Evolutionary conservation across 2,888 invertebrate species (phyloP).

Genomic region (Flexamia atlantica): DNA sequence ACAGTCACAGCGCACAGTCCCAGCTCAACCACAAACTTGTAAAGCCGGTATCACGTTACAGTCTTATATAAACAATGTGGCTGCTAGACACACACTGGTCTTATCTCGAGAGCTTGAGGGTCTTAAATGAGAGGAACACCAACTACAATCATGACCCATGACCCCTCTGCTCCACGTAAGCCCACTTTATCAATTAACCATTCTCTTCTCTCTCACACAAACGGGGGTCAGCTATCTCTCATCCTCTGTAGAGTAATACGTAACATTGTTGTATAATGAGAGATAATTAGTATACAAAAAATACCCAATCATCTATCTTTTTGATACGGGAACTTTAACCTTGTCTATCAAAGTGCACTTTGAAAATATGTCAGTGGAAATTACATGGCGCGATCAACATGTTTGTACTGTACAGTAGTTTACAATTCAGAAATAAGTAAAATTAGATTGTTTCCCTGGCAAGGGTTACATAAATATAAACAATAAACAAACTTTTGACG

Average conservation of each 20-base stretch:
- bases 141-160: not conserved
- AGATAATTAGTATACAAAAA: slow-evolving; percentile 8
- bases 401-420: slow-evolving; percentile 16
- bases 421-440: not conserved
- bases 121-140: not conserved
- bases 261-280: slow-evolving; percentile 12
- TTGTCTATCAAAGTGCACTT: not conserved
- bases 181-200: slow-evolving; percentile 59
- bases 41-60: slow-evolving; percentile 14
- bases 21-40: not conserved
- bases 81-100: not conserved
- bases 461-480: no score
- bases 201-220: slow-evolving; percentile 24
- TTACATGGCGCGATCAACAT: not conserved
- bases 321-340: not conserved
- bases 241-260: not conserved
- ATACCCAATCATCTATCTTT: not conserved
- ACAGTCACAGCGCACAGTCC: not conserved
- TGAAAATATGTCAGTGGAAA: slow-evolving; percentile 27
- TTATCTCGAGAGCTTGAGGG: not conserved
- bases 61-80: slow-evolving; percentile 33
- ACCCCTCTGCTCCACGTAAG: not conserved
- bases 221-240: not conserved
- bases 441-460: no score
- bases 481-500: no score